Conservation (phyloP, 2,113 vertebrate species). For the Spheniscus mendiculus region DNA sequence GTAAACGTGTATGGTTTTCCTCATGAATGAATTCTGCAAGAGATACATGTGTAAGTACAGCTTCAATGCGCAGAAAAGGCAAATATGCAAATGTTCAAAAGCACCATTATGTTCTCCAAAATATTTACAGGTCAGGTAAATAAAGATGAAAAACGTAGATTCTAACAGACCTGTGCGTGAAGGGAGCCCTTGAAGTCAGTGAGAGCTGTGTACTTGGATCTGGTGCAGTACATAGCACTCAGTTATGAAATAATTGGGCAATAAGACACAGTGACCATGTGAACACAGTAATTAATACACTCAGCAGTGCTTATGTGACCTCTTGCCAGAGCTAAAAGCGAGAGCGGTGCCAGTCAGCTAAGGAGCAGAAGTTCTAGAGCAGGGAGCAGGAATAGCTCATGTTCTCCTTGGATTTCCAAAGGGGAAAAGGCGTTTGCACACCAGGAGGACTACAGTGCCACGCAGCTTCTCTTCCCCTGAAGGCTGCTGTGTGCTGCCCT, state of each 20-base stretch:
- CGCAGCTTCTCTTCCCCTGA: background rate
- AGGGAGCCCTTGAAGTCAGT: background rate
- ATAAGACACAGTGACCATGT: background rate
- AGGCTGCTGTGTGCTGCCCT: fast-evolving
- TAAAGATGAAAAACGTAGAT: background rate
- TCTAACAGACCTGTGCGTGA: background rate
- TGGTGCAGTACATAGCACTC: background rate
- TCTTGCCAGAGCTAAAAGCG: background rate
- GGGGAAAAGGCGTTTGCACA: background rate
- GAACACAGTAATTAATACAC: background rate
- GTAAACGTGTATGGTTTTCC: constrained; percentile 40
- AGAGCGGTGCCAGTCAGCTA: background rate
- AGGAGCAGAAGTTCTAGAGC: background rate
- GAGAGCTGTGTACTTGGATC: background rate
- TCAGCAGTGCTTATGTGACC: background rate
- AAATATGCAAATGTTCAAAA: background rate
- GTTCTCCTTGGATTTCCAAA: background rate
- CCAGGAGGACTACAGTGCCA: background rate
- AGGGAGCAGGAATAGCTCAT: background rate
- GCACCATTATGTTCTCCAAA: constrained; percentile 5
- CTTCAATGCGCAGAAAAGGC: background rate
- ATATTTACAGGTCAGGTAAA: background rate
- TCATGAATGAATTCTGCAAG: constrained; percentile 68
- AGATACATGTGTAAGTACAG: constrained; percentile 48
- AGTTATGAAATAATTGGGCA: constrained; percentile 42